Base-by-base conservation (phyloP, 1,140 invertebrate species). In the Penaeus vannamei region DNA sequence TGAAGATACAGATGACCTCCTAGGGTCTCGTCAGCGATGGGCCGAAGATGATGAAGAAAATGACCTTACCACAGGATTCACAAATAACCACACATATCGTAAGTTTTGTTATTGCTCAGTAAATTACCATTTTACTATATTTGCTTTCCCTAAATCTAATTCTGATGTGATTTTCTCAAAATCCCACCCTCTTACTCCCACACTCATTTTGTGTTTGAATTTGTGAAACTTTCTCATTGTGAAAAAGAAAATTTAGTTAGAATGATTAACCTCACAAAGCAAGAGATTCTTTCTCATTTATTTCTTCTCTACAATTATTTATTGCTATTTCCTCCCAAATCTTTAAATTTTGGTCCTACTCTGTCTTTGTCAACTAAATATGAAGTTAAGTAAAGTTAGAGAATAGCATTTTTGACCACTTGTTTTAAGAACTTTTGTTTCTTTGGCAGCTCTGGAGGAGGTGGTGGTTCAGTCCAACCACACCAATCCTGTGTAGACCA, bases 1-100 rank as follows among this genome's bases (percentile, higher is more conserved):
- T 91, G 96, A 97, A 93, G 97, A 97, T 92, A 95, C 95, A 89
- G 96, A 97, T 93, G 95, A 95, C 59, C 94, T 98, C 87, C 94
- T 97, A 90, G 93, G 93, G 64, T 92, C 93, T 84, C 92, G 93
- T 87, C 94, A 94, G 91, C 93, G 93, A 29, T 94, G 94, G 94
- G 84, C 77, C 42, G 93, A 93, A 90, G 94, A 94, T 89, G 94
- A 94, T 90, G 93, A 91, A 36, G 87, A 76, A 5, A 90, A 87
- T 72, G 84, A 89, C 46, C 59, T 89, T 69, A 59, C 69, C 17
- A 84, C 87, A 64, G 84, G 62, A 46, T 89, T 82, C 53, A 83
- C 66, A 60, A 84, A 85, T 36, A 86, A 69, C 72, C 90, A 90
- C 53, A 64, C 85, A 17, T 85, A 90, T 64, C 61, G 89, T 90